Base-by-base conservation (phyloP, 2,113 vertebrate species). In the Oryzias javanicus region DNA sequence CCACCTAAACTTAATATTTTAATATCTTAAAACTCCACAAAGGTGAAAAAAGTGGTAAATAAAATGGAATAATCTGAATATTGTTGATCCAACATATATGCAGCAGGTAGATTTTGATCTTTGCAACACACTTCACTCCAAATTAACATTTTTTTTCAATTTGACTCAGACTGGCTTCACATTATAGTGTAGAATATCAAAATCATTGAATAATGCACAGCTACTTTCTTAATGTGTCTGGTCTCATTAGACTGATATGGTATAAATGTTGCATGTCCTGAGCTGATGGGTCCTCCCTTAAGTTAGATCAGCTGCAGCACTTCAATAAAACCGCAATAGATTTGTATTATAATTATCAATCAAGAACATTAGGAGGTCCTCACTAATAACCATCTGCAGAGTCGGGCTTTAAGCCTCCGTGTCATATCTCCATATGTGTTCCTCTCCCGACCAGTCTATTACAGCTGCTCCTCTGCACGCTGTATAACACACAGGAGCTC, bases 401-500 rank as follows among this genome's bases (percentile, higher is more conserved):
- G 53, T 58, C 66, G 47, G 62, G 69, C 62, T 44, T 41, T 52
- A 18, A 50, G 73, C 29, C 70, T 65, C 49, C 56, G 56, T 74
- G 77, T 73, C 75, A 74, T 71, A 70, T 82, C 80, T 80, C 70
- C 74, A 75, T 74, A 77, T 80, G 75, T 63, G 75, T 65, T 64
- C 79, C 79, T 60, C 60, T 53, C 68, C 47, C 50, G 75, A 69
- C 47, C 18, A 17, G 20, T 63, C 58, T 17, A 55, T 72, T 72
- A 55, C 67, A 54, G 59, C 61, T 45, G 58, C 59, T 72, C 49
- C 47, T 60, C 51, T 19, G 60, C 22, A 72, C 66, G 4, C 54
- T 49, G 51, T 16, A 6, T 46, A 55, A 51, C 75, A 46, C 27
- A 22, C 46, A 29, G 65, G 68, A 60, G 58, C 53, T 77, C 58